phyloP scores from a whole-genome alignment of 2,113 vertebrate species.

The Antidorcas marsupialis region DNA sequence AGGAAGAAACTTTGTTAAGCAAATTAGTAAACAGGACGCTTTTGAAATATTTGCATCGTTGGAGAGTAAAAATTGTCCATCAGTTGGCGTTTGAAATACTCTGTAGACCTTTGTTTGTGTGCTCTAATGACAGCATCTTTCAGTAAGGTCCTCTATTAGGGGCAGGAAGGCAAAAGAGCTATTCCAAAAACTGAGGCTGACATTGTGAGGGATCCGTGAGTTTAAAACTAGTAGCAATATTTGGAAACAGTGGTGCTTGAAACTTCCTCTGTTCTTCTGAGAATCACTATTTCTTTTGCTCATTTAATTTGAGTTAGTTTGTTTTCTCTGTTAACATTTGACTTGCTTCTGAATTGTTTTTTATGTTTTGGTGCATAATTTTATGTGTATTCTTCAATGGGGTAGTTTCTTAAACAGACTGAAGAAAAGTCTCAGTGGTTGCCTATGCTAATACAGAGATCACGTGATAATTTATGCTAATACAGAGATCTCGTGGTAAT shows the following conservation, averaged over 20 bases:
- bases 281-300: background rate
- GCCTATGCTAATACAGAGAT: background rate
- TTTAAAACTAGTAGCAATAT: background rate
- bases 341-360: background rate
- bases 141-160: background rate
- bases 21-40: background rate
- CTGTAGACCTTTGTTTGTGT: background rate
- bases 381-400: background rate
- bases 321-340: constrained; percentile 2
- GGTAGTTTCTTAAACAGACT: background rate
- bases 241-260: background rate
- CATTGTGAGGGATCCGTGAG: rapidly evolving
- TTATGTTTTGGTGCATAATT: background rate
- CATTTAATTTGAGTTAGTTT: background rate
- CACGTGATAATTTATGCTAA: background rate
- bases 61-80: background rate
- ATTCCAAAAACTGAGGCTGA: background rate
- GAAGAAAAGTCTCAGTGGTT: background rate
- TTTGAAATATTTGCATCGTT: background rate
- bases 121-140: background rate
- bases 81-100: background rate
- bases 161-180: background rate
- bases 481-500: background rate
- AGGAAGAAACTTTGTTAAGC: background rate
- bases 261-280: background rate